phyloP scores from a whole-genome alignment of 2,113 vertebrate genomes.

The Notarius quadriscutis region DNA sequence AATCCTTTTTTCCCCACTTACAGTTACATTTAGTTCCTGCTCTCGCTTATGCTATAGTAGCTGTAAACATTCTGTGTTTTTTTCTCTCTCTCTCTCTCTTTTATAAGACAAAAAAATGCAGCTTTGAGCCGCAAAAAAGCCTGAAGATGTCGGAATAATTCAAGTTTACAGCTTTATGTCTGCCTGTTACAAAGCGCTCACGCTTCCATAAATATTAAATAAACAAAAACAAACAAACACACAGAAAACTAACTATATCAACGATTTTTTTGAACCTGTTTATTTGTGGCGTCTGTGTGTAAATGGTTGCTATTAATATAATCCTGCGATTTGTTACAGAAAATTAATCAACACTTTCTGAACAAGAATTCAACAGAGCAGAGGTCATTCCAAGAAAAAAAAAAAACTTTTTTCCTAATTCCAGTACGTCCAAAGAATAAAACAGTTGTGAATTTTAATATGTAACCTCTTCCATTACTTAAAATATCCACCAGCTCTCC shows the following conservation, averaged over 20 bases:
- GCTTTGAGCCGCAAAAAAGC: background rate
- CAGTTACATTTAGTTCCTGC: no score
- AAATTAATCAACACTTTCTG: background rate
- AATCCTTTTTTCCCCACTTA: no score
- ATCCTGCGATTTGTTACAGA: background rate
- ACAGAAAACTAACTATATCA: background rate
- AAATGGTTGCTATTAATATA: background rate
- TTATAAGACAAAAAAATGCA: no score
- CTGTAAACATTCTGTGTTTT: no score
- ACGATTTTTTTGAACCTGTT: background rate
- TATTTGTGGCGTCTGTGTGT: background rate
- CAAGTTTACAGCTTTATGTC: background rate
- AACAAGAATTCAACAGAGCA: background rate
- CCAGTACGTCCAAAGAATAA: background rate
- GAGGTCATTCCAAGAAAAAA: background rate
- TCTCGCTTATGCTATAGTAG: no score
- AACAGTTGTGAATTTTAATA: constrained; percentile 26
- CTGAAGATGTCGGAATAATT: background rate
- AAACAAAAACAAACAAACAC: background rate
- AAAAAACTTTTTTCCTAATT: background rate
- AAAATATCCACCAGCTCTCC: constrained; percentile 31
- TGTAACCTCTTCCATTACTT: constrained; percentile 27
- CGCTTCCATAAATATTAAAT: background rate
- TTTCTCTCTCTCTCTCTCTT: no score
- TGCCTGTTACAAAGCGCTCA: background rate